Conservation (phyloP, 2,113 vertebrate species). For the Steatornis caripensis region DNA sequence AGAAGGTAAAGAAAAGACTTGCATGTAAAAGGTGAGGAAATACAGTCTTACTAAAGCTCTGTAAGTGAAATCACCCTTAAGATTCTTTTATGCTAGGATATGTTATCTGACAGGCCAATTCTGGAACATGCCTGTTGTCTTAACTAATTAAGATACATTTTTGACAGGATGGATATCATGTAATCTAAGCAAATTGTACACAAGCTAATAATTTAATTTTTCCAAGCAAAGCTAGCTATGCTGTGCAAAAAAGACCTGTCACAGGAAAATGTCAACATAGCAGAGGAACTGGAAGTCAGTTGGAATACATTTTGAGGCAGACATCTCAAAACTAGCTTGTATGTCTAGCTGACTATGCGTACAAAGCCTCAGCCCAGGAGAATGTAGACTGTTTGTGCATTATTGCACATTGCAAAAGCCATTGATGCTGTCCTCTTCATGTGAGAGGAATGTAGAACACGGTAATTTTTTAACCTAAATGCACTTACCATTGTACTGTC, state of each 20-base stretch:
- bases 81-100: slow-evolving; percentile 41
- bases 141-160: slow-evolving; percentile 74
- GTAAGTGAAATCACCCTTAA: slow-evolving; percentile 61
- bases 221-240: slow-evolving; percentile 43
- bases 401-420: neutral
- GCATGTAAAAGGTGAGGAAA: slow-evolving; percentile 40
- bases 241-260: slow-evolving; percentile 24
- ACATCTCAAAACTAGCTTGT: slow-evolving; percentile 19
- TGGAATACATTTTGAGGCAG: slow-evolving; percentile 28
- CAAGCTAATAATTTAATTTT: slow-evolving; percentile 70
- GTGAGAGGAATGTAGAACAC: neutral
- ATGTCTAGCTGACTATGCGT: neutral
- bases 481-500: neutral
- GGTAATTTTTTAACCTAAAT: neutral
- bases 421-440: neutral
- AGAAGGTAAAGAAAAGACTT: slow-evolving; percentile 54
- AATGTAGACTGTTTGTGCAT: slow-evolving; percentile 12
- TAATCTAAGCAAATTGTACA: slow-evolving; percentile 61
- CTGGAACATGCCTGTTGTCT: slow-evolving; percentile 67
- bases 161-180: slow-evolving; percentile 68
- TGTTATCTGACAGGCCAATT: slow-evolving; percentile 66
- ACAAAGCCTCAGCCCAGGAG: slow-evolving; percentile 40
- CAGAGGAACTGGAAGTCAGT: slow-evolving; percentile 7
- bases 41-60: slow-evolving; percentile 62
- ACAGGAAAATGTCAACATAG: slow-evolving; percentile 56